Base-by-base conservation (phyloP, 2,797 vertebrate species). In the Neopelma chrysocephalum region DNA sequence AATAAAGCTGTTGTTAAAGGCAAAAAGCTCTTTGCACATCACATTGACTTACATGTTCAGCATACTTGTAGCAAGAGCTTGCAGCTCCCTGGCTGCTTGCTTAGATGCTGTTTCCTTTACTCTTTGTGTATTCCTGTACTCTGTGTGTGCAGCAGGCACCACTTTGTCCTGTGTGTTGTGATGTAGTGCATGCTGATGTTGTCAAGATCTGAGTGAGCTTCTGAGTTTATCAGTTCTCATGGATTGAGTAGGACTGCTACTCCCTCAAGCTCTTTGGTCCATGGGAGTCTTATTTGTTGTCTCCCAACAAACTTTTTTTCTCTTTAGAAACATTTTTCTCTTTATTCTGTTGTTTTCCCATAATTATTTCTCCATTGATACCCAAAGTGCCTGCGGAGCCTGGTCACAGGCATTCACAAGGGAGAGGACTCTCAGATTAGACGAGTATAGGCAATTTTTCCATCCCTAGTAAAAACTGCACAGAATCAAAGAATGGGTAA, bases 251-350 rank as follows among this genome's bases (percentile, higher is more conserved):
- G 34, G 34, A 38, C 16, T 36, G 34, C 34, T 60, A 18, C 25
- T 38, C 11, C 16, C 34, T 8, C 23, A n/a, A 40, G 36, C 21
- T 34, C 0, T 0, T 15, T 4, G 3, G n/a, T 61, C 32, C 29
- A 6, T 2, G 2, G 9, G 10, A 54, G 10, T 34, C 29, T 76
- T 56, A 3, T 60, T 58, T 58, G n/a, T 17, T 58, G 10, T 36
- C 22, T 58, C 12, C 75, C 31, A 23, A 9, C 6, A 14, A 68
- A 19, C 9, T 15, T 36, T 47, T 40, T 42, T 15, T 9, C 22
- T 8, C 17, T 3, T 43, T 48, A 22, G 17, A 58, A 25, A 58
- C 23, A 26, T 47, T 42, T 47, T 12, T 6, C 17, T 8, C 15
- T 1, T 53, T 53, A 16, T 20, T 27, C 31, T 18, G 26, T 9